Conservation (phyloP, 2,113 vertebrate genomes). For the Meleagris gallopavo region DNA sequence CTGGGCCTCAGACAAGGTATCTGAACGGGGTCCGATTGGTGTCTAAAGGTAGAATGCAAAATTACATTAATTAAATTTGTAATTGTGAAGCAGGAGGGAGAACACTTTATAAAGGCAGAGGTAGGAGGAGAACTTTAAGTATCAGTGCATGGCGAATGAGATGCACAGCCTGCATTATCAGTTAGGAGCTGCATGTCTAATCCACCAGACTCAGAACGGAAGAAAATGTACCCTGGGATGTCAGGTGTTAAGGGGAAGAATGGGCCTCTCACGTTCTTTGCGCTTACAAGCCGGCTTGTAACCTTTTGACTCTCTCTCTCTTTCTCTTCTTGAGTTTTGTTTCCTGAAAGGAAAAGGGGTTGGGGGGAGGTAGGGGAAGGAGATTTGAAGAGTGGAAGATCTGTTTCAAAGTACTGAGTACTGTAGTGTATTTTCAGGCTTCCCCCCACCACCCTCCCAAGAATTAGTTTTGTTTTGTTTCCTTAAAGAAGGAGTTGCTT, state of each 20-base stretch:
- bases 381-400: slow-evolving; percentile 30
- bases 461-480: slow-evolving; percentile 15
- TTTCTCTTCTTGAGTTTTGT: slow-evolving; percentile 67
- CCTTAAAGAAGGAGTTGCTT: not conserved
- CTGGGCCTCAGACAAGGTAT: not conserved
- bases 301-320: slow-evolving; percentile 70
- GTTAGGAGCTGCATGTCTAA: slow-evolving; percentile 49
- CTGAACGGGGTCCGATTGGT: not conserved
- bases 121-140: not conserved
- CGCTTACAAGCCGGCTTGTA: slow-evolving; percentile 59
- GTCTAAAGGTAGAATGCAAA: not conserved
- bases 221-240: slow-evolving; percentile 60
- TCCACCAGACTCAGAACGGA: not conserved
- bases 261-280: slow-evolving; percentile 70
- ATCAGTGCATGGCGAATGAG: slow-evolving; percentile 1
- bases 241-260: slow-evolving; percentile 73
- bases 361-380: slow-evolving; percentile 7
- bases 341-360: slow-evolving; percentile 70
- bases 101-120: not conserved
- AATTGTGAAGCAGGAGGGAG: not conserved
- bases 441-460: too few relatives aligned
- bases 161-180: slow-evolving; percentile 38
- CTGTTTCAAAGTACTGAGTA: slow-evolving; percentile 55
- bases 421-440: slow-evolving; percentile 5
- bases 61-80: not conserved